phyloP scores from a whole-genome alignment of 2,113 vertebrate species.

The Lampris incognitus region DNA sequence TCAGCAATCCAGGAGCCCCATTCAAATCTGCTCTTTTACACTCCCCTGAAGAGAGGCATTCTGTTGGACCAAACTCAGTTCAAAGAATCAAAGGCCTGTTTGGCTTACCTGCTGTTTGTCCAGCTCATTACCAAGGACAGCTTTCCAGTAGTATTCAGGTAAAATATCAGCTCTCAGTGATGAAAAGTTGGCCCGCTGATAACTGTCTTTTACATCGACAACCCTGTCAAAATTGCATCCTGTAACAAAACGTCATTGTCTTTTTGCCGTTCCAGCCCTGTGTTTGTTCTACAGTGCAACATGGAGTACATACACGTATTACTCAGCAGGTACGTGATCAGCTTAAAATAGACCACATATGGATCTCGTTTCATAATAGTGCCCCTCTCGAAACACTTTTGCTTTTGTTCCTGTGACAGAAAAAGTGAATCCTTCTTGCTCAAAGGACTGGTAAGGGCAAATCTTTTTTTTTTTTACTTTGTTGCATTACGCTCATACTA shows the following conservation, averaged over 20 bases:
- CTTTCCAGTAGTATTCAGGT: conserved; percentile 93
- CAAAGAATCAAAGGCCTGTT: conserved; percentile 86
- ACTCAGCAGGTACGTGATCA: conserved; percentile 85
- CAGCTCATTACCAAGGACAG: conserved; percentile 85
- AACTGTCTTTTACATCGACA: not conserved
- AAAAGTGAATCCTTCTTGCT: conserved; percentile 90
- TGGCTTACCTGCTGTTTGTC: conserved; percentile 94
- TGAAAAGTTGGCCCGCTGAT: not conserved
- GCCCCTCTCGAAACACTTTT: not conserved
- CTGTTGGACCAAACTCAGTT: conserved; percentile 73
- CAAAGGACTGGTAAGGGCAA: conserved; percentile 92
- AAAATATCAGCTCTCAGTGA: conserved; percentile 22
- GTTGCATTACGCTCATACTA: not conserved
- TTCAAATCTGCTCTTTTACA: conserved; percentile 76
- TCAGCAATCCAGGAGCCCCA: conserved; percentile 66
- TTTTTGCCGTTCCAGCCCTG: conserved; percentile 82
- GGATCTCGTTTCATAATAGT: not conserved
- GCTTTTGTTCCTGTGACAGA: conserved; percentile 76
- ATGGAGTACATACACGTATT: conserved; percentile 88
- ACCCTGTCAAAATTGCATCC: too few relatives aligned
- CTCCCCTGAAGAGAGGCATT: conserved; percentile 64
- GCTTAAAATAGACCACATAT: not conserved
- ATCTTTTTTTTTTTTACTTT: not conserved
- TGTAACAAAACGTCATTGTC: too few relatives aligned
- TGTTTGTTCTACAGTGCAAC: conserved; percentile 90